These are phyloP conservation scores for Temnopleurus reevesii DNA, from an alignment of 53 echinoderm and acorn worm species.

Conservation along the genomic window DNA sequence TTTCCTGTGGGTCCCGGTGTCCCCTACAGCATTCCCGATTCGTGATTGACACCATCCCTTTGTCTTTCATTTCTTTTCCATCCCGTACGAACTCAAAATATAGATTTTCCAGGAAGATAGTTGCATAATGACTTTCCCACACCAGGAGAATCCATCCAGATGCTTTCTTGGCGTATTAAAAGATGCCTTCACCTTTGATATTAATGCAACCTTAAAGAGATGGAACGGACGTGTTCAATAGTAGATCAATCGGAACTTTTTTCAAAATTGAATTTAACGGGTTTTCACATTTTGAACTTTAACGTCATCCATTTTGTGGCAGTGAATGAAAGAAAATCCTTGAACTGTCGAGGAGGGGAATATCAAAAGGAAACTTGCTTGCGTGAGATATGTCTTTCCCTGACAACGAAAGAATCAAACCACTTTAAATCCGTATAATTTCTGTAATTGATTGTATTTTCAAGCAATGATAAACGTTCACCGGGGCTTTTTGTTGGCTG, in stretches of 20 bases:
- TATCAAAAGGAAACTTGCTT: background rate
- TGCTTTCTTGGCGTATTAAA: background rate
- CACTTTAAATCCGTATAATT: background rate
- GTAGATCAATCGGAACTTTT: background rate
- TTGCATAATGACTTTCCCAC: background rate
- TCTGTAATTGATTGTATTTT: background rate
- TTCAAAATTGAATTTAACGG: too few species aligned
- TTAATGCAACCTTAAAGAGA: background rate
- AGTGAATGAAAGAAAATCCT: too few species aligned
- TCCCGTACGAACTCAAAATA: background rate
- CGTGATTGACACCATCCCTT: background rate
- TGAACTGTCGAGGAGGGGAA: too few species aligned
- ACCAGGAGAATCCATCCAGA: background rate
- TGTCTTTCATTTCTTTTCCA: background rate
- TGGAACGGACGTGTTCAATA: background rate
- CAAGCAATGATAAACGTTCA: background rate
- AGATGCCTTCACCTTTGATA: too few species aligned
- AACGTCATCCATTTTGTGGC: too few species aligned
- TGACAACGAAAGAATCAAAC: background rate
- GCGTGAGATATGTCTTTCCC: background rate
- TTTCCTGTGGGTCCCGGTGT: constrained; percentile 3
- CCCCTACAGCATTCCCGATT: background rate
- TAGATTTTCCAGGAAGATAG: background rate
- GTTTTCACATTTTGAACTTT: too few species aligned
- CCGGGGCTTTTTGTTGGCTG: background rate